Evolutionary conservation across 2,888 invertebrate species (phyloP).

Genomic region (Caenorhabditis auriculariae): DNA sequence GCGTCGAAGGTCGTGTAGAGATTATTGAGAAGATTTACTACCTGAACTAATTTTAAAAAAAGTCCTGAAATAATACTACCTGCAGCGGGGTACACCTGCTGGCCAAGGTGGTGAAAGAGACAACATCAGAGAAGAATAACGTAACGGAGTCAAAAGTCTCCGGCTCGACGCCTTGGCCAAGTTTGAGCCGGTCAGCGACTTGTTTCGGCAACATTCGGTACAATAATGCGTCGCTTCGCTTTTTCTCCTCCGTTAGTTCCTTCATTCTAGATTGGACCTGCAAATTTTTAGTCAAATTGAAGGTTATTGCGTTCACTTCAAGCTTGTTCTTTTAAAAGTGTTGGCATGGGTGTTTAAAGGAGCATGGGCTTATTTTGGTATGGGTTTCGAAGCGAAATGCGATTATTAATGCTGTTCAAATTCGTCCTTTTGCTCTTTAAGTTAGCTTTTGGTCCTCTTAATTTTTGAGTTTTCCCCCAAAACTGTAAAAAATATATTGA

Average conservation of each 20-base stretch:
- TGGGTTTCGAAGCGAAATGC: too few relatives aligned
- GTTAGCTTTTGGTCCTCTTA: too few relatives aligned
- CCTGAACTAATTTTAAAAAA: background rate
- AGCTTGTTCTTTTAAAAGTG: conserved; percentile 2
- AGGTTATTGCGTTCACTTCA: background rate
- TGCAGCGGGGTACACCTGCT: conserved; percentile 52
- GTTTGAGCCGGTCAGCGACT: conserved; percentile 55
- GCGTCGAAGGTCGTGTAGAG: conserved; percentile 36
- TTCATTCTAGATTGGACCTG: conserved; percentile 35
- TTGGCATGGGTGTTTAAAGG: too few relatives aligned
- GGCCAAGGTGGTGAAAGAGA: conserved; percentile 52
- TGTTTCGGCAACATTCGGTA: conserved; percentile 54
- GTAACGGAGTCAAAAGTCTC: conserved; percentile 53
- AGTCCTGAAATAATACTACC: too few relatives aligned
- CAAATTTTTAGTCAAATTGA: background rate
- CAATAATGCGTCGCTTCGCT: conserved; percentile 50
- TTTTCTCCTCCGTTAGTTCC: conserved; percentile 55
- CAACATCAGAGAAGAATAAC: conserved; percentile 58
- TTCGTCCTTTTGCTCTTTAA: too few relatives aligned
- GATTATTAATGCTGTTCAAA: too few relatives aligned
- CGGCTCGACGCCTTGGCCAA: conserved; percentile 52
- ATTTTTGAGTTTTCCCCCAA: too few relatives aligned
- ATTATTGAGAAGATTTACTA: conserved; percentile 33
- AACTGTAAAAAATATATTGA: too few relatives aligned
- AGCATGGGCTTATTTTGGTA: too few relatives aligned